Evolutionary conservation across 92 coral and sea anemone genomes (phyloP).

Genomic region (Palythoa grandiflora): DNA sequence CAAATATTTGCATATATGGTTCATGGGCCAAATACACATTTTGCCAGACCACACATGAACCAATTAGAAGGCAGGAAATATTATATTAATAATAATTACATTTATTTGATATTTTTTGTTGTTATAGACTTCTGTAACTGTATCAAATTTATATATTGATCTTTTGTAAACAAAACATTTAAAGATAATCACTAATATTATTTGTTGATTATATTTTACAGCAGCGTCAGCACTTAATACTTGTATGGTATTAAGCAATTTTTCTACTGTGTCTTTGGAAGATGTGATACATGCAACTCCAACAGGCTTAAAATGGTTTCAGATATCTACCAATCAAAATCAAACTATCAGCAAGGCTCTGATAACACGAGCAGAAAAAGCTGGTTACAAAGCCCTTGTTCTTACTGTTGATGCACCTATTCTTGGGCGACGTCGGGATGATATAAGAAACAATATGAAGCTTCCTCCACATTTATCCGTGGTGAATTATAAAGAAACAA

Average conservation of each 20-base stretch:
- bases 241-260: conserved; percentile 23
- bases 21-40: too few species aligned
- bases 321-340: not conserved
- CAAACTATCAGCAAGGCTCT: conserved; percentile 4
- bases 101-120: too few species aligned
- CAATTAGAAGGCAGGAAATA: too few species aligned
- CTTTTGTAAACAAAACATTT: too few species aligned
- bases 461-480: conserved; percentile 55
- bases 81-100: too few species aligned
- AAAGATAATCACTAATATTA: too few species aligned
- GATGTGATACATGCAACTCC: conserved; percentile 31
- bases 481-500: conserved; percentile 28
- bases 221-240: conserved; percentile 12
- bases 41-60: too few species aligned
- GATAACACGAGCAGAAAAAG: conserved; percentile 34
- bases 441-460: conserved; percentile 47
- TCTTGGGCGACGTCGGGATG: conserved; percentile 43
- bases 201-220: not conserved
- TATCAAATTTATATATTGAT: too few species aligned
- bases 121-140: too few species aligned
- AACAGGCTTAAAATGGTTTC: conserved; percentile 47
- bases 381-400: conserved; percentile 44
- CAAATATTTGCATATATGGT: too few species aligned
- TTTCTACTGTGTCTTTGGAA: conserved; percentile 9
- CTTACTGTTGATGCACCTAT: conserved; percentile 31